phyloP scores from a whole-genome alignment of 2,797 vertebrate species.

The Sebastes goodei region DNA sequence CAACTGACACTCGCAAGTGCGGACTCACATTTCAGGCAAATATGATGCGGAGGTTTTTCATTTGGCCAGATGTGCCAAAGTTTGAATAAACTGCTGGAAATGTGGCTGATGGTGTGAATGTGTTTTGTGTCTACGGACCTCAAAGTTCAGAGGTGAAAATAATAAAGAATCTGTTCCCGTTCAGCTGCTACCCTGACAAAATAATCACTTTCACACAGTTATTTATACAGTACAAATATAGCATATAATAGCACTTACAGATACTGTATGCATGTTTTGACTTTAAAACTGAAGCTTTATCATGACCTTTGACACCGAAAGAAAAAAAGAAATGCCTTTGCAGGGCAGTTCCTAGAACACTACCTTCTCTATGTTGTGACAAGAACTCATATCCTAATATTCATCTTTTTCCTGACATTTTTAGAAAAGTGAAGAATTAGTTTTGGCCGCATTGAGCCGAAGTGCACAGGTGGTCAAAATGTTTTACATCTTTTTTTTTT shows the following conservation, averaged over 20 bases:
- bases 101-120: not conserved
- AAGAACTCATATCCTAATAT: slow-evolving; percentile 3
- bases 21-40: not conserved
- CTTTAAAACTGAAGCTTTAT: not conserved
- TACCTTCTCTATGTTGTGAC: not conserved
- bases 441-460: not conserved
- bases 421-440: slow-evolving; percentile 22
- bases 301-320: not conserved
- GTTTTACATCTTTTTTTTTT: slow-evolving; percentile 30
- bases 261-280: not conserved
- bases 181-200: not conserved
- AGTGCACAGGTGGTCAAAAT: slow-evolving; percentile 52
- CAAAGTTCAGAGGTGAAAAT: not conserved
- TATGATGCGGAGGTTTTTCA: not conserved
- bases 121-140: not conserved
- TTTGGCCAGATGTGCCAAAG: not conserved
- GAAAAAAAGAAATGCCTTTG: not conserved
- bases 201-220: not conserved
- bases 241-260: not conserved
- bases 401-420: slow-evolving; percentile 22
- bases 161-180: not conserved
- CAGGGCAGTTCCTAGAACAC: not conserved
- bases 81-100: not conserved
- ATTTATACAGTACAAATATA: not conserved
- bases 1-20: not conserved